Base-by-base conservation (phyloP, 1,140 invertebrate genomes). In the Geopemphigus sp. region DNA sequence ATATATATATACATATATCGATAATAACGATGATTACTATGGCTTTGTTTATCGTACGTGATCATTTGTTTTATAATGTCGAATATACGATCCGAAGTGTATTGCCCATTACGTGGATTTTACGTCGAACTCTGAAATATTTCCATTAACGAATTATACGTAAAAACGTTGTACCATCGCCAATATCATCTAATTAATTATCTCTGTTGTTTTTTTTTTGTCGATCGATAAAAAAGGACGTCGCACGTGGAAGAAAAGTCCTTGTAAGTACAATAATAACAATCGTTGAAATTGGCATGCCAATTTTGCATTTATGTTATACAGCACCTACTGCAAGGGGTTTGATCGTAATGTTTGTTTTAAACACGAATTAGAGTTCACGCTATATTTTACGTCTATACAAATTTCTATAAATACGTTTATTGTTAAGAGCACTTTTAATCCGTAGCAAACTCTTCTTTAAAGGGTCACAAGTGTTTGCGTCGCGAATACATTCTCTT, bases 231-330 rank as follows among this genome's bases (percentile, higher is more conserved):
- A 26, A 78, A 63, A 78, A 78, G 74, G 74, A 78, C 74, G n/a
- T 78, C 74, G 17, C 74, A 78, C 10, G 57, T 61, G 74, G 74
- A 78, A 63, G 74, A 78, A 78, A 78, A 78, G 74, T 78, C 74
- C 74, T 78, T 78, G 74, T 78, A 63, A 78, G 74, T 78, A 78
- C 74, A 57, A 56, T 61, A 57, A 78, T 57, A 24, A 59, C 39
- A 22, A 29, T 76, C 24, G 22, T 61, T 74, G 29, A 39, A 57
- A 78, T 63, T 63, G 56, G 74, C 74, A 78, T 78, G 74, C 56
- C 54, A 24, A 76, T 76, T 74, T 59, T 59, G 72, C 32, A 73
- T 68, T 50, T 68, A 15, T 50, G 47, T 50, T 19, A 54, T 14
- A n/a, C 1, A 54, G 68, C 68, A 70, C 66, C 1, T 24, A 56